Conservation (phyloP, 1,140 invertebrate genomes). For the Hylaeus anthracinus region DNA sequence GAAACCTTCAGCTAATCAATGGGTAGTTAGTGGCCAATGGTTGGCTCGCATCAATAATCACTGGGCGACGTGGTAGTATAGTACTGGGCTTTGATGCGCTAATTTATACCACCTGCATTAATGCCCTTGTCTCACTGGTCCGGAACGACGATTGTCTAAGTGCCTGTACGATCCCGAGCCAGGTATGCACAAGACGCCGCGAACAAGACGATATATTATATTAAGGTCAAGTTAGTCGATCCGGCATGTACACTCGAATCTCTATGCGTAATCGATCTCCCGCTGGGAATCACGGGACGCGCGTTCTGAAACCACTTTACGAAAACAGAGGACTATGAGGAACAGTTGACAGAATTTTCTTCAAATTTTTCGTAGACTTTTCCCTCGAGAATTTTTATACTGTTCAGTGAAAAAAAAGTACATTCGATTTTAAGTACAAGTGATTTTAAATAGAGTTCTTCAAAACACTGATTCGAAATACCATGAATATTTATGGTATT, state of each 20-base stretch:
- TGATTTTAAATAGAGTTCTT: too few relatives aligned
- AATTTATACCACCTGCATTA: slow-evolving; percentile 73
- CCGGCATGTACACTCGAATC: slow-evolving; percentile 10
- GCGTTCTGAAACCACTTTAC: too few relatives aligned
- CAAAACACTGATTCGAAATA: too few relatives aligned
- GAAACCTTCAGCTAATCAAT: slow-evolving; percentile 77
- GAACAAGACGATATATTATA: slow-evolving; percentile 55
- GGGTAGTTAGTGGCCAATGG: slow-evolving; percentile 77
- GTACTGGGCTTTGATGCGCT: slow-evolving; percentile 74
- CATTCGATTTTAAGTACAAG: too few relatives aligned
- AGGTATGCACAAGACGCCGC: slow-evolving; percentile 31
- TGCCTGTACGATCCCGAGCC: slow-evolving; percentile 39
- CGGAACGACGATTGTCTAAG: slow-evolving; percentile 64
- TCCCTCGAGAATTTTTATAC: too few relatives aligned
- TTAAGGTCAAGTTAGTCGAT: slow-evolving; percentile 38
- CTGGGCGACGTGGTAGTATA: slow-evolving; percentile 65
- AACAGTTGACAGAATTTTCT: too few relatives aligned
- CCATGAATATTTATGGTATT: too few relatives aligned
- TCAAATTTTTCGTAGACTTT: too few relatives aligned
- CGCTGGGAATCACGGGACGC: too few relatives aligned
- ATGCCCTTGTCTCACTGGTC: slow-evolving; percentile 57
- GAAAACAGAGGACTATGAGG: too few relatives aligned
- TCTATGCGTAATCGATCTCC: background rate
- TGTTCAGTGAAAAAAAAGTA: too few relatives aligned
- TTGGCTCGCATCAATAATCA: slow-evolving; percentile 76